Base-by-base conservation (phyloP, 2,113 vertebrate species). In the Nerophis lumbriciformis region DNA sequence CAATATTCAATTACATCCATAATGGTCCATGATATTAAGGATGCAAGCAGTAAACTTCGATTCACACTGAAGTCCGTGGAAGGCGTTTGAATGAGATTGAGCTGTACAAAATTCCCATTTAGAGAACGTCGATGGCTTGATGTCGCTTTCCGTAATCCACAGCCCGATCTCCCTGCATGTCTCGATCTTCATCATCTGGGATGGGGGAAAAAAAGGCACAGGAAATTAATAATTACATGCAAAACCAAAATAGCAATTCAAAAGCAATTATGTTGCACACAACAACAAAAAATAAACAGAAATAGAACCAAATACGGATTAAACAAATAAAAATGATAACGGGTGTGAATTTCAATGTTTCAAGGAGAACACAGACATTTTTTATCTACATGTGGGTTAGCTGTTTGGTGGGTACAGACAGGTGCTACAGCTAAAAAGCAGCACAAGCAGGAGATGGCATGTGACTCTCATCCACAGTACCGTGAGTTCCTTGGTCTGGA, bases 181-280 rank as follows among this genome's bases (percentile, higher is more conserved):
- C 97, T 58, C 92, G 88, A 59, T 98, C 96, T 19, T 98, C 97
- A 10, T 99, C 97, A 79, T 98, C 96, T 98, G 86, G 65, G 86
- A 86, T 39, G 51, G 64, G n/a, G 69, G 5, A 45, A 45, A 54
- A 65, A 71, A 71, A 54, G 6, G 39, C 14, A 35, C 48, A 35
- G 58, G 13, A 64, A 8, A 9, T 8, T 2, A 42, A 45, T 42
- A 61, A 68, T 82, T 63, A 82, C 53, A 58, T 42, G 39, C 6
- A 3, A 9, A 42, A 42, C 39, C 39, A 42, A 42, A 9, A 9
- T 3, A 42, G 8, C 39, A 10, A 6, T 8, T 42, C 1, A 38
- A 42, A 42, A 42, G 9, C 39, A 16, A 42, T 56, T 19, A 11
- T 4, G n/a, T 56, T 42, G 15, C n/a, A 3, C 11, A 19, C 37